Evolutionary conservation across 2,888 invertebrate genomes (phyloP).

Genomic region (Drosophila nr. perissopoda): DNA sequence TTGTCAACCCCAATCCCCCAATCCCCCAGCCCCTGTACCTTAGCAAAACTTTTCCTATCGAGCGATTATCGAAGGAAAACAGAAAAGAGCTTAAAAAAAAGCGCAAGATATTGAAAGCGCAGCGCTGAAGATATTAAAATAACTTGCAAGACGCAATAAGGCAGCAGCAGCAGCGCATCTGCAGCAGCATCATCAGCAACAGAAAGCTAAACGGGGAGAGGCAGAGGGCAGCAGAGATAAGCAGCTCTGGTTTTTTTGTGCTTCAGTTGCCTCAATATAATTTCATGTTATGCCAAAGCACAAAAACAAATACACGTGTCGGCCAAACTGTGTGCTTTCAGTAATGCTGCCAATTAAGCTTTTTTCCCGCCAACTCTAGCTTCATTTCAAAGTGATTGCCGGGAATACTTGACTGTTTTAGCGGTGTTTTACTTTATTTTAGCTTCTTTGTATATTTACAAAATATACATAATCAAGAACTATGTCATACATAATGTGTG

Average conservation of each 20-base stretch:
- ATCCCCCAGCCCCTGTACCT: background rate
- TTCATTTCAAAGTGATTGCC: background rate
- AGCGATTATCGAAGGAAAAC: constrained; percentile 51
- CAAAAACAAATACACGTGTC: constrained; percentile 56
- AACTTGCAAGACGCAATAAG: constrained; percentile 63
- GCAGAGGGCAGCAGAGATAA: constrained; percentile 35
- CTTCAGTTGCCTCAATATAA: constrained; percentile 67
- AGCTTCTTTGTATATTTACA: background rate
- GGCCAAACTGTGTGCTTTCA: constrained; percentile 2
- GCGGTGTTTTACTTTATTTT: background rate
- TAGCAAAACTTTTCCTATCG: constrained; percentile 45
- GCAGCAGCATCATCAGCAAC: constrained; percentile 12
- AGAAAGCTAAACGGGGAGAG: constrained; percentile 3
- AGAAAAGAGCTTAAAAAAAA: constrained; percentile 29
- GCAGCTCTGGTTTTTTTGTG: constrained; percentile 34
- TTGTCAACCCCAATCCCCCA: constrained; percentile 15
- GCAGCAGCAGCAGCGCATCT: constrained; percentile 23
- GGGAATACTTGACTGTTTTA: background rate
- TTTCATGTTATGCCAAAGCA: constrained; percentile 71
- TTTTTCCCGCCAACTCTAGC: background rate
- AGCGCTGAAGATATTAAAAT: constrained; percentile 69
- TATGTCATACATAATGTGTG: background rate
- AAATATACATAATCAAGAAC: background rate
- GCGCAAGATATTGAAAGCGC: constrained; percentile 54
- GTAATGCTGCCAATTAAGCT: background rate